Evolutionary conservation across 2,113 vertebrate species (phyloP), one percentile per base, ranked within the genome.

Genomic region (Ageneiosus marmoratus): DNA sequence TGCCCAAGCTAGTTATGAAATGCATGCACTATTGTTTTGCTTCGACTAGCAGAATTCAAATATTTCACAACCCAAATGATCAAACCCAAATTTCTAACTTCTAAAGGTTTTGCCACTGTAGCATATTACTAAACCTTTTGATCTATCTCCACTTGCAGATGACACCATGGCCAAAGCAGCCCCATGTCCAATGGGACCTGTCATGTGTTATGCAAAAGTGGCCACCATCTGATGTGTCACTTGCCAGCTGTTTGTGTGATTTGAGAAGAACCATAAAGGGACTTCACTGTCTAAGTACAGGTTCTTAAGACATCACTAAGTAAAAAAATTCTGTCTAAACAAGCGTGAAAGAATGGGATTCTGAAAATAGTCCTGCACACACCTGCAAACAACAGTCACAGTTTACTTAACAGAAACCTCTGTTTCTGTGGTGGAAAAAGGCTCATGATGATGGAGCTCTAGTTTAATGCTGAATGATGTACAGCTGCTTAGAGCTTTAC

Each of bases 401-500:
- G 20, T 69, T 69, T 44, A 44, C 4, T 48, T 27, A 44, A 5
- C 34, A 13, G 69, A 72, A 72, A 22, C 37, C 4, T 22, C 12
- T 34, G 41, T 77, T 5, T 34, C 18, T 20, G 48, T 29, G 18
- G n/a, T 63, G 44, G 10, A 60, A 58, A 58, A 16, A n/a, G 24
- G 55, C 76, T 78, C 22, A 34, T 41, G 62, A 13, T 76, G 50
- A n/a, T 15, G 51, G 51, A 32, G 62, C 6, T 29, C 76, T 58
- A 62, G 29, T 84, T 58, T 60, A 72, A 70, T 24, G 20, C 2
- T 51, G 65, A 72, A 12, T 55, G 73, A 70, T 72, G 53, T 75
- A 67, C 83, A 79, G 69, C 80, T 85, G 86, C 13, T 53, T 46
- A 29, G 51, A 69, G 56, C 60, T 55, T 87, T 56, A 82, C 77